These are phyloP conservation scores for Tanytarsus gracilentus DNA, from an alignment of 2,888 invertebrate species.

Conservation along the genomic window DNA sequence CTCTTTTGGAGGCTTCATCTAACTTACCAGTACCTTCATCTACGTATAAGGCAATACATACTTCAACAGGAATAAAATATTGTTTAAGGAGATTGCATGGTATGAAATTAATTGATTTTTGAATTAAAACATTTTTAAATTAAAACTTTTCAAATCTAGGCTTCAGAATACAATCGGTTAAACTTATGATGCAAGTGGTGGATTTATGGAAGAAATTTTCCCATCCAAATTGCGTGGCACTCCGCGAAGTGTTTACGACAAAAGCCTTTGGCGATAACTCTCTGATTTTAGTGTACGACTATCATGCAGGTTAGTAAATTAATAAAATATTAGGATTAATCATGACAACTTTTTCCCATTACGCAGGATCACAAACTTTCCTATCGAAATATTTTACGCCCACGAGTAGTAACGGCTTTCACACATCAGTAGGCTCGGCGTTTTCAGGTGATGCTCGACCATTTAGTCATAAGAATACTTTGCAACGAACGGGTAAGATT, in stretches of 20 bases:
- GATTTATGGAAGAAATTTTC: slow-evolving; percentile 93
- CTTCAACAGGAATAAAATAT: slow-evolving; percentile 75
- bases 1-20: slow-evolving; percentile 65
- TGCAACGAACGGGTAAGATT: slow-evolving; percentile 37
- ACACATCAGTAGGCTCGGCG: slow-evolving; percentile 36
- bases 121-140: not conserved
- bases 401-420: slow-evolving; percentile 56
- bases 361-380: slow-evolving; percentile 77
- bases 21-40: slow-evolving; percentile 70
- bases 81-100: slow-evolving; percentile 84
- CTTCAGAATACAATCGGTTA: slow-evolving; percentile 70
- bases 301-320: too few relatives aligned
- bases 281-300: slow-evolving; percentile 92
- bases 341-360: too few relatives aligned
- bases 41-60: slow-evolving; percentile 82
- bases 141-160: slow-evolving; percentile 44
- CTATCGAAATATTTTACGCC: slow-evolving; percentile 73
- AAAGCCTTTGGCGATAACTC: slow-evolving; percentile 95
- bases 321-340: too few relatives aligned
- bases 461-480: slow-evolving; percentile 44
- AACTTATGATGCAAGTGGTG: slow-evolving; percentile 66
- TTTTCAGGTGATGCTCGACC: slow-evolving; percentile 69
- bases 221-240: slow-evolving; percentile 88
- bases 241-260: slow-evolving; percentile 88
- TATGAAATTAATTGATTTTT: slow-evolving; percentile 33